Base-by-base conservation (phyloP, 2,888 invertebrate genomes). In the Limnephilus auricula region DNA sequence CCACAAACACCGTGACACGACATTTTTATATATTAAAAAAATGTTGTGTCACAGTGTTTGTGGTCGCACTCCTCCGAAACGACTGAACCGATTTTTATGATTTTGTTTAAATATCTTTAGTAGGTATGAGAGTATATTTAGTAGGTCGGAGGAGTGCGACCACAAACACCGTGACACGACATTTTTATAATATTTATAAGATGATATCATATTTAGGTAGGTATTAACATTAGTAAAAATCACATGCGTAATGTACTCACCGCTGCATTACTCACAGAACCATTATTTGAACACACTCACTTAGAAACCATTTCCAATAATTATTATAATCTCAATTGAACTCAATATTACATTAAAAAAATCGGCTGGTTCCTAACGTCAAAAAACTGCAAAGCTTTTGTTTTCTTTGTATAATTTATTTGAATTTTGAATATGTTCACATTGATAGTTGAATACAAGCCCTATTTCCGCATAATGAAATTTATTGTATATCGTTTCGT, bases 391-490 rank as follows among this genome's bases (percentile, higher is more conserved):
- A 18, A 34, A 85, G 15, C 30, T 85, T 85, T 85, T 85, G 85
- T 85, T 85, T 85, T n/a, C 45, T 30, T 85, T 2, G 45, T n/a
- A 82, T 18, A 80, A 50, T 9, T 32, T 80, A 80, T 80, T 80
- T 30, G 13, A 85, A 85, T 45, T 85, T 85, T 31, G 40, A 84
- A 82, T 18, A 30, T 10, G 10, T 85, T 85, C 65, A n/a, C 50
- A 65, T 65, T 25, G 25, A 25, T 65, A 65, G 18, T 50, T 18
- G 18, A 25, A 50, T 13, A 45, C 18, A 65, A 65, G 9, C 6
- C 9, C 18, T 9, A 0, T 0, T 65, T 65, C 25, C 65, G 25
- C 9, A n/a, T 25, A 65, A 18, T 18, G 18, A 18, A 50, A 65
- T 25, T 13, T 45, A 45, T 45, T n/a, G 6, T n/a, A 1, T n/a